Conservation (phyloP, 2,113 vertebrate genomes). For the Lophura nycthemera region DNA sequence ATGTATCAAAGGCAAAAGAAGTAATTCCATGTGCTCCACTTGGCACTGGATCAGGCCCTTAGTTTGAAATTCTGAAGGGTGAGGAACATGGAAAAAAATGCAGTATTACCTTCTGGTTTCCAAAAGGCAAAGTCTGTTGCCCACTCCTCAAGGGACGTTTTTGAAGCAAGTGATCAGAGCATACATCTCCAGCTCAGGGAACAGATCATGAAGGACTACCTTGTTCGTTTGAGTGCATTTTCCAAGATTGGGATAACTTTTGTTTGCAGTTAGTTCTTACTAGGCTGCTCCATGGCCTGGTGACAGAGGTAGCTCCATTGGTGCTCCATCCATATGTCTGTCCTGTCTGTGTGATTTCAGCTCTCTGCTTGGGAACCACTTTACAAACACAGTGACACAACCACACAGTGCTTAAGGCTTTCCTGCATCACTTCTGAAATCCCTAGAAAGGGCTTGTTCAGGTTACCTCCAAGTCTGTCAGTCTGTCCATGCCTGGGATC, state of each 20-base stretch:
- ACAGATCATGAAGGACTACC: background rate
- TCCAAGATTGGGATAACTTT: background rate
- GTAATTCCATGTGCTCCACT: slow-evolving; percentile 63
- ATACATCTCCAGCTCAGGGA: background rate
- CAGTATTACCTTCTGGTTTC: slow-evolving; percentile 1
- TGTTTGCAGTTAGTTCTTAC: background rate
- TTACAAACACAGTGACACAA: background rate
- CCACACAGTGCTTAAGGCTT: background rate
- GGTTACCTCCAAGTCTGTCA: background rate
- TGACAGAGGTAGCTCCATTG: background rate
- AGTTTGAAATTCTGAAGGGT: slow-evolving; percentile 17
- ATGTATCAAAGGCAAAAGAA: slow-evolving; percentile 65
- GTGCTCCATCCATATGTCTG: background rate
- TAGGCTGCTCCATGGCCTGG: background rate
- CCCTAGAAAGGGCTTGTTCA: background rate
- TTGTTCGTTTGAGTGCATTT: background rate
- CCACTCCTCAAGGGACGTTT: background rate
- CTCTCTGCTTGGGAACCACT: background rate
- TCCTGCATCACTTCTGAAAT: background rate
- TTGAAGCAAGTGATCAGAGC: background rate
- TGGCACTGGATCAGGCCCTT: slow-evolving; percentile 51
- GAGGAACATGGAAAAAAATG: slow-evolving; percentile 32
- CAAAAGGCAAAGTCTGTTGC: background rate
- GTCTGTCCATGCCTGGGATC: background rate
- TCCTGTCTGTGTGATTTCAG: background rate